phyloP scores from a whole-genome alignment of 2,113 vertebrate species.

The Notiomystis cincta region DNA sequence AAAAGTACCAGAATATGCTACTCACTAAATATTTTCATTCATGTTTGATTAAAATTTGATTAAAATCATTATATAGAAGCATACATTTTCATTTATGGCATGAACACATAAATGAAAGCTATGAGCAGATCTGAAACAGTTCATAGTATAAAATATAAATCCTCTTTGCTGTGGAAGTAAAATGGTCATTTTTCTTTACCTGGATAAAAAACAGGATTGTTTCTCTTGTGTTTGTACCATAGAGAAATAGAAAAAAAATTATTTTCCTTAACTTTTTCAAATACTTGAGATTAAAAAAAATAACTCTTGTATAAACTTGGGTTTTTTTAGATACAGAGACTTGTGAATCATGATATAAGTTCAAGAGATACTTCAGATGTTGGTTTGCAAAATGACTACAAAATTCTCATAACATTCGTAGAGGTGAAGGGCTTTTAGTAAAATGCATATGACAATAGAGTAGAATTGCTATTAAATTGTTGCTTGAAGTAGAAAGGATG shows the following conservation, averaged over 20 bases:
- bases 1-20: not conserved
- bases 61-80: not conserved
- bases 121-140: not conserved
- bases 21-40: not conserved
- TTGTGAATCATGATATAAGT: not conserved
- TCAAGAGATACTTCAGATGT: not conserved
- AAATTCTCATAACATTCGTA: not conserved
- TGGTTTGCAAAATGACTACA: not conserved
- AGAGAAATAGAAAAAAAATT: not conserved
- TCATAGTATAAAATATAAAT: not conserved
- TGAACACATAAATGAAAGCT: not conserved
- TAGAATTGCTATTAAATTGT: not conserved
- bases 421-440: not conserved
- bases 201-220: not conserved
- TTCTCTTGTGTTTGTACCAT: not conserved
- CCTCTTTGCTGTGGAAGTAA: not conserved
- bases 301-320: not conserved
- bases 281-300: not conserved
- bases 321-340: not conserved
- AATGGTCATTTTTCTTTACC: not conserved
- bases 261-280: not conserved
- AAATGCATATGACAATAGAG: not conserved
- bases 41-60: too few relatives aligned
- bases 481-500: not conserved
- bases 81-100: not conserved